These are phyloP conservation scores for Zoanthus solanderi DNA, from an alignment of 92 coral and sea anemone species.

Conservation along the genomic window DNA sequence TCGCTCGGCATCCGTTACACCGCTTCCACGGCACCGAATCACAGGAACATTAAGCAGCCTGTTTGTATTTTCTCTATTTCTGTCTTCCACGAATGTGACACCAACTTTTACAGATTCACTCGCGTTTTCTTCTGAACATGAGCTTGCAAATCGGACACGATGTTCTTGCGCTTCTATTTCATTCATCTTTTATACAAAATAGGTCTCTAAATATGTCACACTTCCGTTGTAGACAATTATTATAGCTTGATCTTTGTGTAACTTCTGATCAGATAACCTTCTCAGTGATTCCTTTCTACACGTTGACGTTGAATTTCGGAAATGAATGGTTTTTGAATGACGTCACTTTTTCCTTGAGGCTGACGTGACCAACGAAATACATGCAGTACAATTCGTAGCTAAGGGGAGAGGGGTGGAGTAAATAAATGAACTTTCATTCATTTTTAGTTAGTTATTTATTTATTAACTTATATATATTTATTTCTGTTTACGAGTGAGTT, in stretches of 20 bases:
- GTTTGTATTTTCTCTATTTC: constrained; percentile 16
- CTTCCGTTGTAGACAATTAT: neutral
- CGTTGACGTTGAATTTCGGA: too few relatives aligned
- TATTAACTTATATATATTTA: too few relatives aligned
- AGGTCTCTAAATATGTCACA: neutral
- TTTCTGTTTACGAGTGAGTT: too few relatives aligned
- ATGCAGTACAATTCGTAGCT: too few relatives aligned
- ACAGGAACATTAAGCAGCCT: constrained; percentile 47
- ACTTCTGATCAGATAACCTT: neutral
- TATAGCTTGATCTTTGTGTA: neutral
- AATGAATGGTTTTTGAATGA: too few relatives aligned
- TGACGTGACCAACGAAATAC: too few relatives aligned
- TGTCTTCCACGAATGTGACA: constrained; percentile 24
- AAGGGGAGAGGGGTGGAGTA: too few relatives aligned
- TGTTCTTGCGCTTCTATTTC: neutral
- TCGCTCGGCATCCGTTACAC: constrained; percentile 74
- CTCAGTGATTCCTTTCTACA: neutral
- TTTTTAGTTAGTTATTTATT: too few relatives aligned
- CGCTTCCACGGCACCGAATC: constrained; percentile 60
- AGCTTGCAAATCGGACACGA: constrained; percentile 34
- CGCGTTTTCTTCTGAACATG: constrained; percentile 16
- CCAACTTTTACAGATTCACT: constrained; percentile 40
- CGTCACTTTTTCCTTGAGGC: too few relatives aligned
- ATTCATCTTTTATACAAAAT: neutral
- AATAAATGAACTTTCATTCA: too few relatives aligned